These are phyloP conservation scores for Aramus guarauna DNA, from an alignment of 2,113 vertebrate species.

Conservation along the genomic window DNA sequence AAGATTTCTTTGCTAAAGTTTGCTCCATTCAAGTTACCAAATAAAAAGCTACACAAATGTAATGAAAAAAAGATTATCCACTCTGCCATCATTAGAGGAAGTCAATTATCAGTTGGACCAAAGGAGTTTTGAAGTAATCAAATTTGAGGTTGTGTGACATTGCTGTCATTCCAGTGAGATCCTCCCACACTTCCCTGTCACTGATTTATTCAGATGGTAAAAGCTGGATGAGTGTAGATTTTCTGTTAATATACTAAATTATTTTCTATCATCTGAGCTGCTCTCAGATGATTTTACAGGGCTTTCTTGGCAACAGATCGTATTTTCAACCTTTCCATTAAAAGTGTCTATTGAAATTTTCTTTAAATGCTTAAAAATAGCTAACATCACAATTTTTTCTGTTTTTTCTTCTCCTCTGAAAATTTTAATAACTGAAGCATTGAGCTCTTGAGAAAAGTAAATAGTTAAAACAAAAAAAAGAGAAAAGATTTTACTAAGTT, in stretches of 20 bases:
- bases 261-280: not conserved
- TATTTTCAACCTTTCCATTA: not conserved
- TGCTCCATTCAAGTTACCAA: not conserved
- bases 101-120: not conserved
- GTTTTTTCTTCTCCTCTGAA: not conserved
- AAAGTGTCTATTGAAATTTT: not conserved
- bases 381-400: not conserved
- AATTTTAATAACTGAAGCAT: not conserved
- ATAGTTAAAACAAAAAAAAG: not conserved
- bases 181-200: not conserved
- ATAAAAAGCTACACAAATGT: not conserved
- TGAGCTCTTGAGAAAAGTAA: not conserved
- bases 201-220: not conserved
- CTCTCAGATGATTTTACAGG: not conserved
- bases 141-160: constrained; percentile 6
- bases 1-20: not conserved
- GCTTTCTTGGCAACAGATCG: not conserved
- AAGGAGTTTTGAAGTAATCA: constrained; percentile 25
- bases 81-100: not conserved
- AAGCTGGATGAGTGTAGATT: not conserved
- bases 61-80: not conserved
- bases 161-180: not conserved
- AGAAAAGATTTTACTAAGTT: not conserved
- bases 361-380: not conserved
- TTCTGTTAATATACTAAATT: not conserved